These are phyloP conservation scores for Yponomeuta plumbellus DNA, from an alignment of 2,888 invertebrate genomes.

Conservation along the genomic window DNA sequence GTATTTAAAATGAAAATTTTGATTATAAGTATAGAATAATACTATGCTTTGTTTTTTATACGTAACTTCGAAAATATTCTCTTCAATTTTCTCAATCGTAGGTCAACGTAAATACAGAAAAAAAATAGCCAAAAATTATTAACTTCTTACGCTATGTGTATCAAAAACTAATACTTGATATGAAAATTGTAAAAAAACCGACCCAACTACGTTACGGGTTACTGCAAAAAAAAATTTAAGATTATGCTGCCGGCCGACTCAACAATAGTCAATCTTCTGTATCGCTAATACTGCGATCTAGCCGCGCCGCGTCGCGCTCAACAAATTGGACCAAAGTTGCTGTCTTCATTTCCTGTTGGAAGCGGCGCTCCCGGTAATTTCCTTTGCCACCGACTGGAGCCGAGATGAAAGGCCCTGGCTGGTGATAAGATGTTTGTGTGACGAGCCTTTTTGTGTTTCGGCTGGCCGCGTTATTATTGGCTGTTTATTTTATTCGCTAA, in stretches of 20 bases:
- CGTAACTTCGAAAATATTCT: too few species aligned
- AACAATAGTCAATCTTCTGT: neutral
- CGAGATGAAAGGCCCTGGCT: slow-evolving; percentile 7
- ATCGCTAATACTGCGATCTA: neutral
- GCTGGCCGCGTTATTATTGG: neutral
- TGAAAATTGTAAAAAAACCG: too few species aligned
- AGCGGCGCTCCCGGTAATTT: slow-evolving; percentile 25
- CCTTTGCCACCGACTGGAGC: slow-evolving; percentile 14
- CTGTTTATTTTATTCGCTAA: slow-evolving; percentile 7
- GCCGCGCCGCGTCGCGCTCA: slow-evolving; percentile 3
- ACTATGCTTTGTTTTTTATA: too few species aligned
- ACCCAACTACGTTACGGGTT: too few species aligned
- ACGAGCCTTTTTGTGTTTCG: neutral
- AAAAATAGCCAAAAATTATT: too few species aligned
- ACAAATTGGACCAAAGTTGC: slow-evolving; percentile 26
- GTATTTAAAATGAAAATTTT: too few species aligned
- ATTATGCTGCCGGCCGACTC: neutral
- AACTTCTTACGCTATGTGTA: too few species aligned
- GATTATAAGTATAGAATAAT: too few species aligned
- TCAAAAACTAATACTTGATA: too few species aligned
- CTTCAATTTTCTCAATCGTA: too few species aligned
- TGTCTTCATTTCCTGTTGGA: slow-evolving; percentile 52
- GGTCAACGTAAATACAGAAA: too few species aligned
- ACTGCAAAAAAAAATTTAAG: too few species aligned
- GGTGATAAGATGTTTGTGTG: slow-evolving; percentile 13